Evolutionary conservation across 1,140 invertebrate species (phyloP), one percentile per base, ranked within the genome.

Genomic region (Bombus terrestris): DNA sequence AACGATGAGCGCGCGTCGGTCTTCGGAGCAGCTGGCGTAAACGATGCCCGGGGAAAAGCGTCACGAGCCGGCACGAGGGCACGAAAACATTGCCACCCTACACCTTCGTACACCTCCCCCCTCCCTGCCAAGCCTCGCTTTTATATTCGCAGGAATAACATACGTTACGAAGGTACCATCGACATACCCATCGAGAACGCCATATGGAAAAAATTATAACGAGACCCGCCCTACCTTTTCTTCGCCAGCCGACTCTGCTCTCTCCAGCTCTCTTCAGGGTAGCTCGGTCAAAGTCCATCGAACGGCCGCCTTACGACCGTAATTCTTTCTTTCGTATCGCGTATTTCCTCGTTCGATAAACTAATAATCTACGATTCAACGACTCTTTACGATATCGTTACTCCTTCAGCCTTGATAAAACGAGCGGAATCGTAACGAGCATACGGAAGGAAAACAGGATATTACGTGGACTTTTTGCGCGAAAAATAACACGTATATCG

Each of bases 1-100:
- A 96, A 93, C 93, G 97, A 81, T 97, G 96, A 94, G 95, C 96
- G 96, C 94, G 95, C 41, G 80, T 41, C 62, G 82, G 64, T 28
- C 37, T 12, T 72, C 59, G 10, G 62, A 81, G 74, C 84, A 89
- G 84, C 87, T 89, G 88, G 83, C 53, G 84, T 80, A 83, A 89
- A 89, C 83, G 88, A 86, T 72, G 69, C 25, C 35, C 28, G 79
- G 66, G 32, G 86, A 89, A 86, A 90, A 90, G 82, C 47, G 71
- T 59, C 8, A 41, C 32, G 76, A 81, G 82, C 2, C 9, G 83
- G 87, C 87, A 79, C 71, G n/a, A 71, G 59, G 37, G 41, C 25
- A 57, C 43, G 28, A 59, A 39, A 78, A 57, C 35, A 41, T 37
- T 35, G 43, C 37, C 10, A 32, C 9, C 28, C 37, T 8, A 39